Conservation (phyloP, 2,888 invertebrate species). For the Laspeyria flexula region DNA sequence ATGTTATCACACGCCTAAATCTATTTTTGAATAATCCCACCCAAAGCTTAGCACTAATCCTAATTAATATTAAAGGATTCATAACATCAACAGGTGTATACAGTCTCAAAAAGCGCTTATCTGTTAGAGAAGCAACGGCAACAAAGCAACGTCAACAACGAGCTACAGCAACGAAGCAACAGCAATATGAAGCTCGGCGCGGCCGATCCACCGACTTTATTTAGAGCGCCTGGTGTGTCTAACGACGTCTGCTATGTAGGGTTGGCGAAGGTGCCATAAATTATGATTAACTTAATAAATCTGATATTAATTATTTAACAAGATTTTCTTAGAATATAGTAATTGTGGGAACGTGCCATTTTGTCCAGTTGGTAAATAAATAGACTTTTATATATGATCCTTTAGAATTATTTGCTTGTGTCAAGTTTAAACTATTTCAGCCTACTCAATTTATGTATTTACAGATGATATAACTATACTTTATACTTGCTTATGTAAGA, state of each 20-base stretch:
- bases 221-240: conserved; percentile 45
- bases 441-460: too few relatives aligned
- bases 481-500: too few relatives aligned
- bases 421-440: too few relatives aligned
- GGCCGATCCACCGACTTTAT: conserved; percentile 40
- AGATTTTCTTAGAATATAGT: not conserved
- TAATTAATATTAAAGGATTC: conserved; percentile 18
- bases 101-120: conserved; percentile 20
- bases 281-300: not conserved
- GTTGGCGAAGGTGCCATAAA: conserved; percentile 11
- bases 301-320: not conserved
- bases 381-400: too few relatives aligned
- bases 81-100: conserved; percentile 28
- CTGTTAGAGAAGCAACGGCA: conserved; percentile 2
- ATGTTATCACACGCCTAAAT: too few relatives aligned
- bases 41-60: conserved; percentile 6
- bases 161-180: conserved; percentile 7
- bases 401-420: too few relatives aligned
- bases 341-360: not conserved
- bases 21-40: not conserved
- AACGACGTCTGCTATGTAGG: conserved; percentile 39
- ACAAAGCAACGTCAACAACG: conserved; percentile 6
- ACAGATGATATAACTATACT: too few relatives aligned
- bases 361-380: not conserved
- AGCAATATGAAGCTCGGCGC: conserved; percentile 33